Percentiles rank a stretch among this genome's conserved stretches.
phyloP scores from a whole-genome alignment of 1,140 invertebrate genomes.

The Cepaea nemoralis region DNA sequence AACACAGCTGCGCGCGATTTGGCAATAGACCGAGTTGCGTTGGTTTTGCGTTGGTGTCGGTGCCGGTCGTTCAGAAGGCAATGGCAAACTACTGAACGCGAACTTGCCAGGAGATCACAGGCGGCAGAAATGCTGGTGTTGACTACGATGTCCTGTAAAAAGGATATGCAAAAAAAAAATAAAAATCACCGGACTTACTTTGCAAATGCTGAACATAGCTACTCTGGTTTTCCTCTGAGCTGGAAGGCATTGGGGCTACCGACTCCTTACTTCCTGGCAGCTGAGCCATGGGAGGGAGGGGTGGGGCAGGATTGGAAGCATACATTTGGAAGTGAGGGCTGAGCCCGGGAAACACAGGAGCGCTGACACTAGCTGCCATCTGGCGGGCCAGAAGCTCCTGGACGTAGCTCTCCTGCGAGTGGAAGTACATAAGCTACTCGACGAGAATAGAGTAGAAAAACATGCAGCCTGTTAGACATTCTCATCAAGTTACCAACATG shows the following conservation, averaged over 20 bases:
- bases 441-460: constrained; percentile 16
- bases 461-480: not conserved
- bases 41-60: too few relatives aligned
- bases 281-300: constrained; percentile 64
- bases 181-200: constrained; percentile 50
- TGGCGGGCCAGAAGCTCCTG: constrained; percentile 67
- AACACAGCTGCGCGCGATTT: too few relatives aligned
- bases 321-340: constrained; percentile 61
- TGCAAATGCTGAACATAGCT: constrained; percentile 66
- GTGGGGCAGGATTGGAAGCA: constrained; percentile 56
- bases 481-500: too few relatives aligned
- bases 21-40: too few relatives aligned
- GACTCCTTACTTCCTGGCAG: constrained; percentile 56
- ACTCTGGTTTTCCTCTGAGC: constrained; percentile 51
- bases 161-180: too few relatives aligned
- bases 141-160: too few relatives aligned
- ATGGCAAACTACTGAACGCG: too few relatives aligned
- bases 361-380: constrained; percentile 57
- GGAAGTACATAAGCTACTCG: constrained; percentile 30
- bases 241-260: constrained; percentile 34
- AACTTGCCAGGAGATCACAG: too few relatives aligned
- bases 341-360: constrained; percentile 64
- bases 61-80: too few relatives aligned
- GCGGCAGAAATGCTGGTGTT: too few relatives aligned
- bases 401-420: constrained; percentile 64